These are phyloP conservation scores for Drosophila algonquin DNA, from an alignment of 2,888 invertebrate species.

Conservation along the genomic window DNA sequence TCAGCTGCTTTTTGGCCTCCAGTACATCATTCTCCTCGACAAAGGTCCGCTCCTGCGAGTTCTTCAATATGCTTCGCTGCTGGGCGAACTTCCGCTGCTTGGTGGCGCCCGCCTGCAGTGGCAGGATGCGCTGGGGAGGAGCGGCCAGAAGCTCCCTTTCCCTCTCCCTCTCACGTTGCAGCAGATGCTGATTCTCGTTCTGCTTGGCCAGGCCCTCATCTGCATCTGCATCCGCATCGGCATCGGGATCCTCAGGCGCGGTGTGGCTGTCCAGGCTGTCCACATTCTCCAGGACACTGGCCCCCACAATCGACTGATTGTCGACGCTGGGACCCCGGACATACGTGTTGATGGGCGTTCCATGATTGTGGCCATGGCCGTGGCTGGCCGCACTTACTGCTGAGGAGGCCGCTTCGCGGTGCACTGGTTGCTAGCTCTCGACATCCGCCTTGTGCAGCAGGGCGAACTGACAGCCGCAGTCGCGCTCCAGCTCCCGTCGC, in stretches of 20 bases:
- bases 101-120: conserved; percentile 52
- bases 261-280: conserved; percentile 54
- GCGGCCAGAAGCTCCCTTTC: conserved; percentile 19
- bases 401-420: conserved; percentile 60
- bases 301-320: conserved; percentile 65
- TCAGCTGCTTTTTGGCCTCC: conserved; percentile 82
- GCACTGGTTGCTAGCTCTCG: conserved; percentile 86
- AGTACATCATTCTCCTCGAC: conserved; percentile 80
- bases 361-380: conserved; percentile 61
- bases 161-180: conserved; percentile 58
- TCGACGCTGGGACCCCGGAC: conserved; percentile 72
- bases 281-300: conserved; percentile 59
- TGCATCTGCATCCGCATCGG: conserved; percentile 20
- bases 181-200: conserved; percentile 65
- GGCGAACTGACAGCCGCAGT: conserved; percentile 96
- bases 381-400: conserved; percentile 35
- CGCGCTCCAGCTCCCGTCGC: conserved; percentile 89
- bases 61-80: conserved; percentile 81
- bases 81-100: conserved; percentile 76
- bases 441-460: conserved; percentile 93
- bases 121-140: conserved; percentile 56
- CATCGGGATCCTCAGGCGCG: conserved; percentile 37
- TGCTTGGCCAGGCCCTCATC: conserved; percentile 18
- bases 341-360: conserved; percentile 78
- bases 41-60: conserved; percentile 77